Conservation (phyloP, 1,140 invertebrate genomes). For the Colletes latitarsis region DNA sequence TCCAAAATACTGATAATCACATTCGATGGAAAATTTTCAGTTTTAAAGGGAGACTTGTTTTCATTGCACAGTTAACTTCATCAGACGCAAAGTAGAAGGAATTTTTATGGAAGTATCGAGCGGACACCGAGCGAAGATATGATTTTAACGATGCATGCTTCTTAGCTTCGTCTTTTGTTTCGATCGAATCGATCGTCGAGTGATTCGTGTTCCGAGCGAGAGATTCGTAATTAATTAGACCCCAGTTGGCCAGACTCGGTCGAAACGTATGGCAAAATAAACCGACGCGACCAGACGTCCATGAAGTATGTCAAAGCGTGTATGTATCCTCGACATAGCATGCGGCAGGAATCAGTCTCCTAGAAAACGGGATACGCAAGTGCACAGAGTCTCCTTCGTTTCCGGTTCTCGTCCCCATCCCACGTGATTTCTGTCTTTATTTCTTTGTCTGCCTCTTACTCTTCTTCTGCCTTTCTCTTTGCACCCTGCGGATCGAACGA, state of each 20-base stretch:
- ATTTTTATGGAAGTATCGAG: neutral
- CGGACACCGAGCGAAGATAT: neutral
- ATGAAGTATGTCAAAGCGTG: constrained; percentile 51
- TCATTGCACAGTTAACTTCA: too few species aligned
- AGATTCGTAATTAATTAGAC: neutral
- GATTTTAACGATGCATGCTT: neutral
- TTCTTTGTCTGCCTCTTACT: constrained; percentile 1
- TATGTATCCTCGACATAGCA: constrained; percentile 36
- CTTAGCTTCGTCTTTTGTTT: constrained; percentile 1
- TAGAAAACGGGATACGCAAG: constrained; percentile 14
- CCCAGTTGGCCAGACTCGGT: too few species aligned
- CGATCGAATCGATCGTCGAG: neutral
- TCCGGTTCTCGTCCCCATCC: neutral
- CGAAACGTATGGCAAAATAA: neutral
- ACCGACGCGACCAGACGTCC: neutral
- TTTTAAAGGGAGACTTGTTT: too few species aligned
- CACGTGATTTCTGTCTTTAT: neutral
- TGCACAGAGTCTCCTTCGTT: neutral
- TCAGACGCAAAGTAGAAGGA: too few species aligned
- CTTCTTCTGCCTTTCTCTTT: constrained; percentile 47
- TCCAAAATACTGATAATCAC: too few species aligned
- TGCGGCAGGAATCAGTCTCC: constrained; percentile 32
- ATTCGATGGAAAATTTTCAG: too few species aligned
- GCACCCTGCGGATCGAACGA: constrained; percentile 50
- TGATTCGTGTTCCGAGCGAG: neutral